Evolutionary conservation across 2,888 invertebrate genomes (phyloP).

Genomic region (Fabriciana adippe): DNA sequence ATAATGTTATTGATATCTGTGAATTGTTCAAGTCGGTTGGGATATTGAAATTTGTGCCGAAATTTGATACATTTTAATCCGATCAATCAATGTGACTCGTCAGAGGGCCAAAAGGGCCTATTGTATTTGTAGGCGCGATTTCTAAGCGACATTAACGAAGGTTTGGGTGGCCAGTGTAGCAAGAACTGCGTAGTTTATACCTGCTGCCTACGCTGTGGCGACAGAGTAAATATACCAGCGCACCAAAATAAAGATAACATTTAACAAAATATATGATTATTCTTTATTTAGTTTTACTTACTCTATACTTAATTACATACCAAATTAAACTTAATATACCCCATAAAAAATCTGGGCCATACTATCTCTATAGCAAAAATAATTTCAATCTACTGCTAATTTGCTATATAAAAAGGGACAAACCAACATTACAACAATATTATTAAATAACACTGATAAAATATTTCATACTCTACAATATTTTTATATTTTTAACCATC

Average conservation of each 20-base stretch:
- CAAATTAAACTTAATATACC: too few species aligned
- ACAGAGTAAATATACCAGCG: slow-evolving; percentile 29
- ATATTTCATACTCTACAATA: too few species aligned
- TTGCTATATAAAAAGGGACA: too few species aligned
- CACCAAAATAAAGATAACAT: background rate
- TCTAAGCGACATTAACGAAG: slow-evolving; percentile 77
- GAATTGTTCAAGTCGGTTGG: slow-evolving; percentile 14
- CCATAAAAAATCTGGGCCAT: too few species aligned
- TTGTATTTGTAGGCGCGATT: slow-evolving; percentile 71
- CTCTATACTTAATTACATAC: too few species aligned
- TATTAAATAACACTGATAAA: too few species aligned
- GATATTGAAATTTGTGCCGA: slow-evolving; percentile 36
- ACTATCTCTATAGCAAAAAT: too few species aligned
- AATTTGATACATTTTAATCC: slow-evolving; percentile 44
- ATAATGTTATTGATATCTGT: slow-evolving; percentile 13
- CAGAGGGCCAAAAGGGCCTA: slow-evolving; percentile 48
- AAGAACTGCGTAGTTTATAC: slow-evolving; percentile 48
- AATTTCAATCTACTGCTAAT: too few species aligned
- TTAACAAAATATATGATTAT: background rate
- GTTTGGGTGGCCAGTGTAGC: slow-evolving; percentile 58
- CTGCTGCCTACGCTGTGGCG: slow-evolving; percentile 33
- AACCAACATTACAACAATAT: too few species aligned
- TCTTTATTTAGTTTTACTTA: too few species aligned
- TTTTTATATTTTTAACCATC: background rate
- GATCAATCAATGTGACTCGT: slow-evolving; percentile 64